Evolutionary conservation across 2,113 vertebrate species (phyloP).

Genomic region (Microtus montanus): DNA sequence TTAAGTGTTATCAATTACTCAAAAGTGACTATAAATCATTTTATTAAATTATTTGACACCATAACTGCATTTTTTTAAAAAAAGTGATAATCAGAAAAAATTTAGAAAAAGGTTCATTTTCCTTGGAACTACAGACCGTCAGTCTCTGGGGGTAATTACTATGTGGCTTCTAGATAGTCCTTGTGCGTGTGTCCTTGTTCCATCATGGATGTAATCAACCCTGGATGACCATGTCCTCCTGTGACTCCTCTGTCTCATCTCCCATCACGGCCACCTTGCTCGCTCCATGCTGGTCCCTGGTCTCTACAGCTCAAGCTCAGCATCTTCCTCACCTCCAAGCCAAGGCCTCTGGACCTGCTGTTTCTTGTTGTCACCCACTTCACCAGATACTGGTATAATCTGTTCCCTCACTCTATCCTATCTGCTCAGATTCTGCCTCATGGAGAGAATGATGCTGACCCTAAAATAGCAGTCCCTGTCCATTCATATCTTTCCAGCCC

Average conservation of each 20-base stretch:
- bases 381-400: not conserved
- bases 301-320: not conserved
- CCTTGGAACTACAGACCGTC: not conserved
- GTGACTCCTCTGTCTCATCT: not conserved
- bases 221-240: not conserved
- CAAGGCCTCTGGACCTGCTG: not conserved
- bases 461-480: not conserved
- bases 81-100: not conserved
- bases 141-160: not conserved
- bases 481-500: not conserved
- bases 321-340: not conserved
- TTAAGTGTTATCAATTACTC: not conserved
- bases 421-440: not conserved
- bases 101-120: not conserved
- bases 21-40: not conserved
- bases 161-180: not conserved
- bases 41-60: not conserved
- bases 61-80: not conserved
- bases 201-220: not conserved
- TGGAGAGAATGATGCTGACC: not conserved
- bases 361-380: not conserved
- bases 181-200: not conserved
- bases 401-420: not conserved
- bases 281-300: not conserved
- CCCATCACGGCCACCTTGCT: not conserved